Conservation (phyloP, 2,113 vertebrate genomes). For the Orientallactaga bullata region DNA sequence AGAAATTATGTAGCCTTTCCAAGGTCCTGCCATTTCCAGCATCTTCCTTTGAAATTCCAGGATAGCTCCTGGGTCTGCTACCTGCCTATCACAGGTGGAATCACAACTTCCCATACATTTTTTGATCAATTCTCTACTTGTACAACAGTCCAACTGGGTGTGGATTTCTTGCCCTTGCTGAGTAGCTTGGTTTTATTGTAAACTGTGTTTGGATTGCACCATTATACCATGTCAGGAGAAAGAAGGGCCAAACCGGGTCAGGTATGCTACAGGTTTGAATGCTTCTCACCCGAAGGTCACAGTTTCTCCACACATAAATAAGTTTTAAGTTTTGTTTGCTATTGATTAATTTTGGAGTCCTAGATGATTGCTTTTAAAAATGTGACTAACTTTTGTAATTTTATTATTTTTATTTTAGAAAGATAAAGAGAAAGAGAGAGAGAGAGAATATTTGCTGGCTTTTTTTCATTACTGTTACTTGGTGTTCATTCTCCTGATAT, state of each 20-base stretch:
- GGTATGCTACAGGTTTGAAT: background rate
- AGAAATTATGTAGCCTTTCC: background rate
- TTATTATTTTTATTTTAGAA: background rate
- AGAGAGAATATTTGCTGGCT: background rate
- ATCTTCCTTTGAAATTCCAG: background rate
- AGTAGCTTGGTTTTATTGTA: background rate
- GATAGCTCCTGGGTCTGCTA: background rate
- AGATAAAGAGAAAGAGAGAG: background rate
- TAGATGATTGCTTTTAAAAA: background rate
- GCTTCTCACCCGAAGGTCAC: background rate
- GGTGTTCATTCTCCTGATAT: background rate
- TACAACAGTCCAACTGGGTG: background rate
- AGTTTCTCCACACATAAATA: background rate
- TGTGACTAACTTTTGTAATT: background rate
- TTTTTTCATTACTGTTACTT: background rate
- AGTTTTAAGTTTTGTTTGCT: background rate
- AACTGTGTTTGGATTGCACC: background rate
- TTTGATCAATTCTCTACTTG: background rate
- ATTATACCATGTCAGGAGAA: background rate
- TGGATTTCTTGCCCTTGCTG: background rate
- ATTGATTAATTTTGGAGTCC: constrained; percentile 1
- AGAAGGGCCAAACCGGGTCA: background rate
- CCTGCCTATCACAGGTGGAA: background rate
- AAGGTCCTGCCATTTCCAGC: background rate
- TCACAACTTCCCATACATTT: background rate